Percentiles rank a stretch among this genome's conserved stretches.
Conservation (phyloP, 1,140 invertebrate genomes). For the Sipha flava region DNA sequence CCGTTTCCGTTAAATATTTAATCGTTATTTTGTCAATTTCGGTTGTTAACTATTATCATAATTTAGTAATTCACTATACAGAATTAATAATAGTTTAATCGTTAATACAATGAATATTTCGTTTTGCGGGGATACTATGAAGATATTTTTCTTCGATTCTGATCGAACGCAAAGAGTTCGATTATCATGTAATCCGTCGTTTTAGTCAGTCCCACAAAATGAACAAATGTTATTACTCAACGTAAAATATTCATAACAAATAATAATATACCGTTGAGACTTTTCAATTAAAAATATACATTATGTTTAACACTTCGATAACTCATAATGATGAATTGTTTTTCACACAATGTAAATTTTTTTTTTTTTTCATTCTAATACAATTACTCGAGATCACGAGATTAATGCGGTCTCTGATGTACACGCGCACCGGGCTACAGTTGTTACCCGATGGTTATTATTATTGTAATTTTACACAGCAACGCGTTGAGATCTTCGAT, state of each 20-base stretch:
- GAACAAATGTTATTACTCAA: no score
- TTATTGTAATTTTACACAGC: background rate
- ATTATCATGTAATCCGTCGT: background rate
- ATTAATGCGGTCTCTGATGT: background rate
- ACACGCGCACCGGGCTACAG: background rate
- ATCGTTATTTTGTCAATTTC: no score
- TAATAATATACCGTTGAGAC: background rate
- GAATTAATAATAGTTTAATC: background rate
- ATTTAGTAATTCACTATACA: no score
- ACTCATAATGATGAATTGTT: background rate
- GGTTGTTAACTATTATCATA: no score
- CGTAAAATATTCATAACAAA: background rate
- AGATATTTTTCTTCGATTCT: background rate
- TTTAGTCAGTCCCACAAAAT: background rate
- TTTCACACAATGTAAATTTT: background rate
- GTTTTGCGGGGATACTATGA: background rate
- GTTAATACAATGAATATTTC: background rate
- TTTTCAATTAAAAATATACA: slow-evolving; percentile 13
- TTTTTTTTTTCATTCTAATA: background rate
- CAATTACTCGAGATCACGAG: background rate
- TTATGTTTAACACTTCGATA: background rate
- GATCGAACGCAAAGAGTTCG: background rate
- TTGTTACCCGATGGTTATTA: background rate
- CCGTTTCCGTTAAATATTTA: no score
- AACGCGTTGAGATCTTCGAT: background rate